These are phyloP conservation scores for Mallateleia sp. DNA, from an alignment of 2,888 invertebrate genomes.

Conservation along the genomic window DNA sequence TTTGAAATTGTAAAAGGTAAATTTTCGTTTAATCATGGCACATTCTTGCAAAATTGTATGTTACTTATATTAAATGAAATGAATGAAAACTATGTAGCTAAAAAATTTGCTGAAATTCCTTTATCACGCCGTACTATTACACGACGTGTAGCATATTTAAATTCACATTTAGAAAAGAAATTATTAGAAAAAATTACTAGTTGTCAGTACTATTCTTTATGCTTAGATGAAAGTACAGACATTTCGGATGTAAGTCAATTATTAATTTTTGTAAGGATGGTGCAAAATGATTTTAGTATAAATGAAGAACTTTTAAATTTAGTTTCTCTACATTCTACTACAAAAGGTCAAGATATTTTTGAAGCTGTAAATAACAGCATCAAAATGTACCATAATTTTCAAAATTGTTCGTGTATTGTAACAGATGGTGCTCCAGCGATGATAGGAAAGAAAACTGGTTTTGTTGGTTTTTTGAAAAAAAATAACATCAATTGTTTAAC, in stretches of 20 bases:
- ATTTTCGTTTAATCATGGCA: no score
- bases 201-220: no score
- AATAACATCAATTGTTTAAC: slow-evolving; percentile 24
- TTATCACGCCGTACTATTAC: no score
- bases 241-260: slow-evolving; percentile 44
- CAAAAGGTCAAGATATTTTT: background rate
- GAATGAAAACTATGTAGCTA: no score
- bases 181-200: no score
- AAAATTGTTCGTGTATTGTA: slow-evolving; percentile 22
- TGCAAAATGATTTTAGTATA: slow-evolving; percentile 35
- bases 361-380: background rate
- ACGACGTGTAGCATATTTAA: no score
- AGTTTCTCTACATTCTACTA: background rate
- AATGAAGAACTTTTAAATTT: slow-evolving; percentile 39
- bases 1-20: no score
- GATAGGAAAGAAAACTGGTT: background rate
- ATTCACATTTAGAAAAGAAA: no score
- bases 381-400: background rate
- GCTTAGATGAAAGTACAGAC: slow-evolving; percentile 57
- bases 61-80: no score
- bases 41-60: no score
- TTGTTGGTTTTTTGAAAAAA: slow-evolving; percentile 13
- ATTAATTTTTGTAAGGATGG: slow-evolving; percentile 39
- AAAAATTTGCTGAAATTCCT: no score
- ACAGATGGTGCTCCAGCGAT: slow-evolving; percentile 20